Base-by-base conservation (phyloP, 2,113 vertebrate species). In the Phyllopteryx taeniolatus region DNA sequence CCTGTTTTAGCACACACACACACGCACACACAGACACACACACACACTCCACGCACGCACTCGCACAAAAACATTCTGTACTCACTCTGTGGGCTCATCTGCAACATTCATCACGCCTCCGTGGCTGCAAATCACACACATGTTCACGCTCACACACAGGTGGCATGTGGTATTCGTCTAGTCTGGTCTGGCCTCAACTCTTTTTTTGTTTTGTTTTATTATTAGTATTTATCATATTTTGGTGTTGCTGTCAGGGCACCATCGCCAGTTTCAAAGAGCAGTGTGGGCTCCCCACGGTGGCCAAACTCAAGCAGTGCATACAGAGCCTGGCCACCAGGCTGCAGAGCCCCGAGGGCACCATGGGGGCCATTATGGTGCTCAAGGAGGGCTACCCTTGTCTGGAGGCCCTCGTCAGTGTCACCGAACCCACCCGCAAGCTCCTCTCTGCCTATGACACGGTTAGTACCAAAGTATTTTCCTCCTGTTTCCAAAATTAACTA, bases 281-380 rank as follows among this genome's bases (percentile, higher is more conserved):
- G 78, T 99, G 98, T n/a, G 98, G 97, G 87, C 95, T 99, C 80
- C 95, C 96, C 56, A 93, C 95, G 7, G 96, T 96, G 57, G 94
- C 95, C 68, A 98, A 95, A 81, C 89, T 98, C 79, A 98, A 98
- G 90, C 97, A 99, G 93, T 99, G 97, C 92, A 96, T 99, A 88
- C 90, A 97, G 85, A 97, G 94, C 19, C 84, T 99, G 84, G 93
- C 95, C 77, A 94, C 96, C 0, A 90, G 98, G 46, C 94, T 99
- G 2, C 90, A 96, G 76, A 90, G 83, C 79, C 81, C 93, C 0
- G 96, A 98, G 74, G 95, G 90, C 22, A 8, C 77, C 0, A 93
- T 95, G 51, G 94, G 93, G 0, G 96, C 96, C 42, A 80, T 80
- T 47, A 94, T 99, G 80, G 92, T 91, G 84, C 92, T 96, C 87